Percentiles rank a stretch among this genome's conserved stretches.
phyloP scores from a whole-genome alignment of 2,888 invertebrate species.

The Ochropleura leucogaster region DNA sequence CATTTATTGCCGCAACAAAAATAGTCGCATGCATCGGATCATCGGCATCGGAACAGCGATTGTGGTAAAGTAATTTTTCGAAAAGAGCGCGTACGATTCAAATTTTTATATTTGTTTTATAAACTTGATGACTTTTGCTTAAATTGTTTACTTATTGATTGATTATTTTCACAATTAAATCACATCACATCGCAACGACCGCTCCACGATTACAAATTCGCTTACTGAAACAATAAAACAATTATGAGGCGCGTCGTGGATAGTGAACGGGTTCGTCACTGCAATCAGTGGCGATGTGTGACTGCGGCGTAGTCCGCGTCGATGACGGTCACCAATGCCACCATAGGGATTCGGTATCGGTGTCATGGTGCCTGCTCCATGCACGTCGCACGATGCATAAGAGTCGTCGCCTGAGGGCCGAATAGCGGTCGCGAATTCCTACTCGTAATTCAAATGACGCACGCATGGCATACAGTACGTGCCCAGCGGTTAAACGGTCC shows the following conservation, averaged over 20 bases:
- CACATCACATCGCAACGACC: conserved; percentile 80
- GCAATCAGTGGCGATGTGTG: conserved; percentile 78
- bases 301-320: conserved; percentile 68
- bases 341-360: conserved; percentile 85
- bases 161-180: conserved; percentile 54
- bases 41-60: conserved; percentile 69
- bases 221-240: conserved; percentile 85
- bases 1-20: conserved; percentile 71
- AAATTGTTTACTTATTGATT: conserved; percentile 28
- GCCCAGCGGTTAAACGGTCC: conserved; percentile 85
- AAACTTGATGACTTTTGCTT: conserved; percentile 20
- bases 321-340: conserved; percentile 75
- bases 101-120: conserved; percentile 36
- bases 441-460: conserved; percentile 88
- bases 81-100: conserved; percentile 55
- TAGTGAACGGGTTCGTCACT: conserved; percentile 84
- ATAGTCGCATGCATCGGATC: conserved; percentile 72
- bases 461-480: conserved; percentile 81
- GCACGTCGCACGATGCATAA: conserved; percentile 73
- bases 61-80: conserved; percentile 63
- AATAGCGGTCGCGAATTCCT: conserved; percentile 90
- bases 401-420: conserved; percentile 80
- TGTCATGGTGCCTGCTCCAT: conserved; percentile 81
- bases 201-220: conserved; percentile 81
- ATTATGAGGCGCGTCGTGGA: conserved; percentile 77